Evolutionary conservation across 2,113 vertebrate genomes (phyloP), one percentile per base, ranked within the genome.

Genomic region (Ifrita kowaldi): DNA sequence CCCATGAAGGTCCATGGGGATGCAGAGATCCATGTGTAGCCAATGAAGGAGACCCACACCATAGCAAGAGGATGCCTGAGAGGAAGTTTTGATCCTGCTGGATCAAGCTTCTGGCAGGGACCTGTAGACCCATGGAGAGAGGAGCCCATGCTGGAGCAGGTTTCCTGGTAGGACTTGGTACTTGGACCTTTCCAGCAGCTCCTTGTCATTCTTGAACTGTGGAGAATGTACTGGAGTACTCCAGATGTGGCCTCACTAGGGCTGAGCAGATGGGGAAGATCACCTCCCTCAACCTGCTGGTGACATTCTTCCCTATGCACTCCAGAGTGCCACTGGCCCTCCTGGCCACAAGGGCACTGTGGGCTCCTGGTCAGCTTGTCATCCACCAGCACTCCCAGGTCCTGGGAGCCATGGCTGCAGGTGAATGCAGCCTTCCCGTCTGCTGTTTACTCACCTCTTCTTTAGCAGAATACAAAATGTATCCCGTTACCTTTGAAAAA

Each of bases 21-120:
- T 11, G 28, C 17, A 33, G n/a, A 63, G 22, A 46, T n/a, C 41
- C 3, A 14, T n/a, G 33, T 39, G 49, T 41, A 63, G 39, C 49
- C 39, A 18, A 4, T 84, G 41, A 5, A 74, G 28, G 33, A 64
- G 33, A 64, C 41, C n/a, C 15, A 47, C 0, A 0, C 28, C n/a
- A 39, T 7, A 33, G 68, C 28, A 16, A 23, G 28, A 39, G 41
- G 3, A 22, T 84, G 32, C 49, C 15, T n/a, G 41, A 56, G 50
- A 74, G 10, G 50, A 56, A 24, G 24, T 65, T 65, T 41, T 75
- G 42, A 56, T 8, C 23, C 24, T n/a, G 19, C 20, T 56, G 20
- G 30, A 49, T 49, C 30, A 49, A 28, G 41, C 12, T 55, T 18
- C 28, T 74, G 28, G 23, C 12, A 28, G 20, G 50, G 35, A 35